phyloP scores from a whole-genome alignment of 1,140 invertebrate species.

The Apis laboriosa region DNA sequence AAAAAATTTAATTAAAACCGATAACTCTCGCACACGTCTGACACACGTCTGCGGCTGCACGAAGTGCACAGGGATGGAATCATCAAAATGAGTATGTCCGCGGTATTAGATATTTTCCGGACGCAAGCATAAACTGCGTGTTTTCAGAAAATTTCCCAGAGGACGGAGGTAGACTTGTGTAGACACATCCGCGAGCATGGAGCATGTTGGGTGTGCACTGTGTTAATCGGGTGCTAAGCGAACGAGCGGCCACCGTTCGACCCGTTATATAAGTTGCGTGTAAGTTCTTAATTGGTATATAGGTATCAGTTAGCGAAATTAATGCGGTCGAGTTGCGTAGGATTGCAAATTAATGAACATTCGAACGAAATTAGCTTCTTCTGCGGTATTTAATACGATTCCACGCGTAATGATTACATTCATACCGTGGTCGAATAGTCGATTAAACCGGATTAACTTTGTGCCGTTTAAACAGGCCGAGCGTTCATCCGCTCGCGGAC shows the following conservation, averaged over 20 bases:
- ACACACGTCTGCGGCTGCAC: background rate
- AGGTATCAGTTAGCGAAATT: constrained; percentile 27
- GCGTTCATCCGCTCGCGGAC: background rate
- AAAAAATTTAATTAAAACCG: constrained; percentile 42
- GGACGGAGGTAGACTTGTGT: background rate
- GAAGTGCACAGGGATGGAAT: background rate
- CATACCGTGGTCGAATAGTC: background rate
- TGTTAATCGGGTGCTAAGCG: constrained; percentile 29
- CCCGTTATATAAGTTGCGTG: constrained; percentile 7
- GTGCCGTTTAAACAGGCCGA: too few relatives aligned
- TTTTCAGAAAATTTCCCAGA: constrained; percentile 42
- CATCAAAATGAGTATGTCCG: constrained; percentile 10
- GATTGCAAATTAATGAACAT: constrained; percentile 22
- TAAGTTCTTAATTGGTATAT: constrained; percentile 21
- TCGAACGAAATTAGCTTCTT: constrained; percentile 12
- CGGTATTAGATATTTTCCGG: constrained; percentile 25
- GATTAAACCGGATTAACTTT: background rate
- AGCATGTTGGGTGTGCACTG: background rate
- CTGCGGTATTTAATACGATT: too few relatives aligned
- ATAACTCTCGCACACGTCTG: background rate
- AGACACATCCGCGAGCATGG: background rate
- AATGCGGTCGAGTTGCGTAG: background rate
- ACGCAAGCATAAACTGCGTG: constrained; percentile 17
- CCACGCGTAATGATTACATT: background rate
- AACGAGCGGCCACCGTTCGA: background rate